phyloP scores from a whole-genome alignment of 2,797 vertebrate species.

The Sebastes hopkinsi region DNA sequence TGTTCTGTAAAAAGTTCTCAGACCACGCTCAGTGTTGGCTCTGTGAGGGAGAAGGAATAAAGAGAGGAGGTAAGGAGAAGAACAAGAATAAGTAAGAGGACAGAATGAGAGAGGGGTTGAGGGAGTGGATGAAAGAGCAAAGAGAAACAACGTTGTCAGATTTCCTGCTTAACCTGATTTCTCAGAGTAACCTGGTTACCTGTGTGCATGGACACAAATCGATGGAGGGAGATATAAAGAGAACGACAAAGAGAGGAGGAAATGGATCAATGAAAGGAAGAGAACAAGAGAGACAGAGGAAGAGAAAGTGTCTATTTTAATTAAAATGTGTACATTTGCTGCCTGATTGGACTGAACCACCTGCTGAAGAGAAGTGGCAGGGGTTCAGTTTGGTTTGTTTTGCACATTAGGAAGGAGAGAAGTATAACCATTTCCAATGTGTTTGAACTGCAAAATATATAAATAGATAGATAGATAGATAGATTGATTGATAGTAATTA shows the following conservation, averaged over 20 bases:
- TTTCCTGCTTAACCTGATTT: background rate
- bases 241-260: background rate
- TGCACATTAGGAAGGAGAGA: too few relatives aligned
- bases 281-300: background rate
- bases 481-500: too few relatives aligned
- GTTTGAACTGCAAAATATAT: too few relatives aligned
- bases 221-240: background rate
- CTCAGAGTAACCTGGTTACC: background rate
- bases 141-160: background rate
- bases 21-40: background rate
- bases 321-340: background rate
- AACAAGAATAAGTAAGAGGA: background rate
- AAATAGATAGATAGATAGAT: too few relatives aligned
- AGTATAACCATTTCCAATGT: too few relatives aligned
- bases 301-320: too few relatives aligned
- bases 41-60: background rate
- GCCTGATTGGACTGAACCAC: too few relatives aligned
- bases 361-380: too few relatives aligned
- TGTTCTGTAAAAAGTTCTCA: constrained; percentile 60
- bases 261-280: background rate
- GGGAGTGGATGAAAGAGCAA: background rate
- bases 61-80: background rate
- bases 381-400: too few relatives aligned
- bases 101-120: background rate
- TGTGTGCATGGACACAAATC: background rate